phyloP scores from a whole-genome alignment of 2,797 vertebrate genomes.

The Onychomys torridus region DNA sequence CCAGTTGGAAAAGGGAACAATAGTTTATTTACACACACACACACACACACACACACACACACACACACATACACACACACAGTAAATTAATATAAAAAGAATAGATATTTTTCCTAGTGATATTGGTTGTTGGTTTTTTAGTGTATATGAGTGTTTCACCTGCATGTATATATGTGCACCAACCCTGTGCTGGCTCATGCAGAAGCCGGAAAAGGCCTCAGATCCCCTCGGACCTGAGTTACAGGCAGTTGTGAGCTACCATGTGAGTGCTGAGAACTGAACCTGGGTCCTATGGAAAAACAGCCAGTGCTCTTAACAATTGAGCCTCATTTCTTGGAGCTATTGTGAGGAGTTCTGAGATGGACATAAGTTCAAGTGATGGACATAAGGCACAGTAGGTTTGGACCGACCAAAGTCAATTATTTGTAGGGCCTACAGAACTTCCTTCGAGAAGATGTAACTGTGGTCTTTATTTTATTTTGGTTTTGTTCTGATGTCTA shows the following conservation, averaged over 20 bases:
- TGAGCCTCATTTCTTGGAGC: background rate
- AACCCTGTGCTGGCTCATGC: background rate
- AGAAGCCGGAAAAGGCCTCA: background rate
- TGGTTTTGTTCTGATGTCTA: background rate
- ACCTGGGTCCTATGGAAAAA: background rate
- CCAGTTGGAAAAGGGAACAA: background rate
- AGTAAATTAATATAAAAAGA: background rate
- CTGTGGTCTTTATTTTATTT: background rate
- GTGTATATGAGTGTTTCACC: background rate
- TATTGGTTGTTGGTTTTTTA: background rate
- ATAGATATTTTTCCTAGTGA: background rate
- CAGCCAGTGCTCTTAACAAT: background rate
- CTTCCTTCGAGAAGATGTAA: background rate
- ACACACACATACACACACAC: background rate
- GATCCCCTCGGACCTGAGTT: background rate
- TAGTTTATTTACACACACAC: background rate
- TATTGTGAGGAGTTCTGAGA: background rate
- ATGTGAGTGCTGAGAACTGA: background rate
- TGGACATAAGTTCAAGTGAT: too few relatives aligned
- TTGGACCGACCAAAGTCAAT: background rate
- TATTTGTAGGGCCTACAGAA: background rate
- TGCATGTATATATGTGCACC: background rate
- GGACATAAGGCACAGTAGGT: background rate
- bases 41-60: background rate
- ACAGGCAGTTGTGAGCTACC: background rate